These are phyloP conservation scores for Pseudopipra pipra DNA, from an alignment of 2,113 vertebrate genomes.

Conservation along the genomic window DNA sequence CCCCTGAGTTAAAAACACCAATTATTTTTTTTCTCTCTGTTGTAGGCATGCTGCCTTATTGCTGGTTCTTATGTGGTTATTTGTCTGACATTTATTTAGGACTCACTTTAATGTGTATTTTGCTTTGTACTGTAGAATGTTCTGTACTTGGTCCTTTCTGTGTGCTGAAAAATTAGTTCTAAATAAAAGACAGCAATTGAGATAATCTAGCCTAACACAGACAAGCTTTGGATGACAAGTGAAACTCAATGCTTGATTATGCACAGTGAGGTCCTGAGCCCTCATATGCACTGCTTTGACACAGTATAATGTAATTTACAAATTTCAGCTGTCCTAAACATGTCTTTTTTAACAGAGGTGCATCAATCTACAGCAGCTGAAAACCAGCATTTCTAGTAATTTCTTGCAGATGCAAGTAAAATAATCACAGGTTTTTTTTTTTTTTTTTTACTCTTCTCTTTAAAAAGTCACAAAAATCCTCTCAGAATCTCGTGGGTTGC, in stretches of 20 bases:
- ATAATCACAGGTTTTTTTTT: background rate
- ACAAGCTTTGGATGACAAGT: background rate
- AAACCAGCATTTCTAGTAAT: background rate
- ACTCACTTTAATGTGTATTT: background rate
- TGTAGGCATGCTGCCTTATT: background rate
- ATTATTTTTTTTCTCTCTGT: background rate
- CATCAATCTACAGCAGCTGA: background rate
- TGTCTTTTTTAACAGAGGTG: background rate
- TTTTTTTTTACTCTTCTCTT: background rate
- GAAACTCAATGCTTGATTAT: background rate
- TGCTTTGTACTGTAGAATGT: background rate
- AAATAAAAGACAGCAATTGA: background rate
- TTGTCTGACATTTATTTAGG: background rate
- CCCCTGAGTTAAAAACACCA: background rate
- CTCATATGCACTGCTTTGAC: background rate
- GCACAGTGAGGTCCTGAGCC: background rate
- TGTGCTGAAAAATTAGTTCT: background rate
- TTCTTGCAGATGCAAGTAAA: background rate
- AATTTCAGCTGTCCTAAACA: background rate
- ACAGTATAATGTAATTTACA: background rate
- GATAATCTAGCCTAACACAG: background rate
- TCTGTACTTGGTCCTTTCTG: background rate
- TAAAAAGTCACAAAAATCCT: background rate
- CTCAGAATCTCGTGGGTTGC: background rate
- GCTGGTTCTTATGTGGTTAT: background rate